Evolutionary conservation across 2,113 vertebrate species (phyloP).

Genomic region (Cheilinus undulatus): DNA sequence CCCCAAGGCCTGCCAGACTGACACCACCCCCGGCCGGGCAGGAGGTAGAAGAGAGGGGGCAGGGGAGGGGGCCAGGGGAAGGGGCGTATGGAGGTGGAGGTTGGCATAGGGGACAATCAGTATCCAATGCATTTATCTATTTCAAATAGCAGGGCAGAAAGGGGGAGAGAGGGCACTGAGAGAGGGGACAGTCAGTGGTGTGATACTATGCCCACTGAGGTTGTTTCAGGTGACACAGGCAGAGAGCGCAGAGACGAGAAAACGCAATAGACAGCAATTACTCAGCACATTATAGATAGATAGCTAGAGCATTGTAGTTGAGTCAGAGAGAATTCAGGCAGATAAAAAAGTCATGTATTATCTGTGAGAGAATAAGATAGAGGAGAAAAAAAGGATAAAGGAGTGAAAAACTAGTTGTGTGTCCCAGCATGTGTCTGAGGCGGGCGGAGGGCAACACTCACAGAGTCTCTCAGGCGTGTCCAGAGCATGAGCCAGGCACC

Average conservation of each 20-base stretch:
- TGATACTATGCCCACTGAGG: constrained; percentile 9
- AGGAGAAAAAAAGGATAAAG: constrained; percentile 36
- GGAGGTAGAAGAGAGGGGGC: constrained; percentile 69
- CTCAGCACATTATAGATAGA: constrained; percentile 50
- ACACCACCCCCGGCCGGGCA: constrained; percentile 74
- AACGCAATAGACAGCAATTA: constrained; percentile 41
- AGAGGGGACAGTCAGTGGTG: constrained; percentile 4
- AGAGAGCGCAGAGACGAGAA: background rate
- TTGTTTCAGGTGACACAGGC: constrained; percentile 35
- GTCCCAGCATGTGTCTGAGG: constrained; percentile 77
- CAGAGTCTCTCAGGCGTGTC: constrained; percentile 73
- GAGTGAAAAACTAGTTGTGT: constrained; percentile 69
- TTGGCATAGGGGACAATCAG: constrained; percentile 67
- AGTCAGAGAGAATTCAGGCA: constrained; percentile 33
- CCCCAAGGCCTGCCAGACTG: constrained; percentile 81
- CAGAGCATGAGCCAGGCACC: constrained; percentile 75
- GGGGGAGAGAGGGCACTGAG: constrained; percentile 23
- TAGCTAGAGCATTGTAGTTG: constrained; percentile 26
- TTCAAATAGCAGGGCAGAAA: constrained; percentile 32
- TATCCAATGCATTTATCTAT: constrained; percentile 75
- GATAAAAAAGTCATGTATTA: constrained; percentile 37
- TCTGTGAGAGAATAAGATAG: constrained; percentile 45
- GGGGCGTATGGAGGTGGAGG: constrained; percentile 66
- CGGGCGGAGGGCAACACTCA: constrained; percentile 68
- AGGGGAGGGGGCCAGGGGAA: constrained; percentile 47